Evolutionary conservation across 1,140 invertebrate genomes (phyloP), one percentile per base, ranked within the genome.

Genomic region (Drosophila persimilis): DNA sequence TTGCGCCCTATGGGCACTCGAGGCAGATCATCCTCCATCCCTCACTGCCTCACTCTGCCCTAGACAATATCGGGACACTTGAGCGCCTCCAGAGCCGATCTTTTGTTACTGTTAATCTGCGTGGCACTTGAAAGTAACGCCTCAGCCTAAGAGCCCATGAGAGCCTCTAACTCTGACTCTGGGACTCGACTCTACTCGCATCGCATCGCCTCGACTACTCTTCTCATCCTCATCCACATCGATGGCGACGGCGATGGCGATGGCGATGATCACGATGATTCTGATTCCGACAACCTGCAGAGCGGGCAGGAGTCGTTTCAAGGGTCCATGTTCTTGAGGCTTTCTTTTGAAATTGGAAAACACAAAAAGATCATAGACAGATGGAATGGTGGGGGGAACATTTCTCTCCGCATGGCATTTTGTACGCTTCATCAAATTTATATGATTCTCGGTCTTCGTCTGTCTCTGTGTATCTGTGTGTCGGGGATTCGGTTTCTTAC

Each of bases 371-470:
- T 66, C 62, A 66, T 75, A 75, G 54, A 52, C 72, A 66, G 59
- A 65, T 74, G 53, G 17, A 17, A 17, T 62, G 64, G 48, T 73
- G 70, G 77, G 59, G 41, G 72, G 26, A 51, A 62, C 67, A 80
- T 86, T 86, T 75, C 62, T 55, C 62, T 55, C 60, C 69, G 64
- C 75, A 50, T 67, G 61, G 81, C 73, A 85, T 85, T 85, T 85
- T 81, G 77, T 85, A 85, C 83, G 81, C 81, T 86, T 81, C 73
- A 85, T 81, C 73, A 80, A 86, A 80, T 73, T 63, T 86, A 48
- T 85, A 67, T 75, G 74, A 81, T 11, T 35, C 31, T 35, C 31
- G 31, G 31, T 35, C 9, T 35, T 35, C 31, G 9, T 35, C 31
- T 35, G 31, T 11, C 9, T 35, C 31, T 35, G 31, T 35, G 31